These are phyloP conservation scores for Diadumene lineata DNA, from an alignment of 92 coral and sea anemone genomes.

Conservation along the genomic window DNA sequence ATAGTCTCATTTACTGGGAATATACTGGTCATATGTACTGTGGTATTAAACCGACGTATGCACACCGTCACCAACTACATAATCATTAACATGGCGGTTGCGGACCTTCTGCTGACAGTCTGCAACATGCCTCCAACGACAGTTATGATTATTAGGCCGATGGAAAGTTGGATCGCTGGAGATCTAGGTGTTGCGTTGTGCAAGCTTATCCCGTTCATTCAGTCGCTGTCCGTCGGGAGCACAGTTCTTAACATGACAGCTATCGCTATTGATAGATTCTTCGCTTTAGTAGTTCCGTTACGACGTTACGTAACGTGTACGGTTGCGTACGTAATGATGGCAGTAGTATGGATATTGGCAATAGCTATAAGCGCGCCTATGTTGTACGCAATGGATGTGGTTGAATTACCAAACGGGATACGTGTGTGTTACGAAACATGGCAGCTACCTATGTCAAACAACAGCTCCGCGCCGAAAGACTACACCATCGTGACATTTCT, in stretches of 20 bases:
- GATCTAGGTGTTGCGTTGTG: constrained; percentile 52
- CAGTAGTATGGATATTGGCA: no score
- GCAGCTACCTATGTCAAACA: constrained; percentile 32
- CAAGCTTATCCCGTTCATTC: constrained; percentile 68
- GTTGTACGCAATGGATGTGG: constrained; percentile 50
- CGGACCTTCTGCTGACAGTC: constrained; percentile 67
- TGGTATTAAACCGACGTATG: constrained; percentile 67
- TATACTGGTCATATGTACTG: constrained; percentile 66
- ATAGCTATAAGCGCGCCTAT: no score
- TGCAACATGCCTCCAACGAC: constrained; percentile 66
- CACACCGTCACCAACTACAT: constrained; percentile 79
- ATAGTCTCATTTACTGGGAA: constrained; percentile 65
- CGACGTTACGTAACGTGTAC: no score
- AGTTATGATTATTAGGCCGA: constrained; percentile 13
- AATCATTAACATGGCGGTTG: constrained; percentile 83
- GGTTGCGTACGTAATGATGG: no score
- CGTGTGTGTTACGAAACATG: constrained; percentile 55
- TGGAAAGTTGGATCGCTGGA: constrained; percentile 38
- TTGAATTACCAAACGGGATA: background rate
- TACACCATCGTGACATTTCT: constrained; percentile 65
- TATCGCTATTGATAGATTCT: constrained; percentile 79
- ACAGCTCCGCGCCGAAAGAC: constrained; percentile 36
- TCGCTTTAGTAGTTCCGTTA: constrained; percentile 69
- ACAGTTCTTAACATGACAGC: constrained; percentile 75
- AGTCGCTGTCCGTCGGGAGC: constrained; percentile 69